These are phyloP conservation scores for Eretmochelys imbricata DNA, from an alignment of 2,113 vertebrate species.

Conservation along the genomic window DNA sequence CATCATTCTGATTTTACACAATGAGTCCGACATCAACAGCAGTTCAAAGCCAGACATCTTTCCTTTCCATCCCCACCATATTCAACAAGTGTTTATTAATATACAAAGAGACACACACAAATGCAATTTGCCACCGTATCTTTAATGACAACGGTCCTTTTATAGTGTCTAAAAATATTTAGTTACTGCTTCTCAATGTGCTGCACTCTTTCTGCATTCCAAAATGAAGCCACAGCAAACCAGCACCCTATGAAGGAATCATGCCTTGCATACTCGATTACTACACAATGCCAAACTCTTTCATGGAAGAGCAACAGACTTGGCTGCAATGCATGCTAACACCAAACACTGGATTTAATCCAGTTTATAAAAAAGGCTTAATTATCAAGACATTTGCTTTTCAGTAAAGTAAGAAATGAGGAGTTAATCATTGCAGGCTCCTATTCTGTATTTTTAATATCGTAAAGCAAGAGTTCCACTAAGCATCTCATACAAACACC, in stretches of 20 bases:
- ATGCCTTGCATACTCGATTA: background rate
- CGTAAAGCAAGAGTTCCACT: background rate
- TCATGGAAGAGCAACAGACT: conserved; percentile 20
- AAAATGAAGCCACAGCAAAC: conserved; percentile 12
- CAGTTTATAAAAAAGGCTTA: conserved; percentile 32
- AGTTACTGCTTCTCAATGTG: background rate
- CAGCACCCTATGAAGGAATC: background rate
- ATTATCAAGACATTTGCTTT: conserved; percentile 7
- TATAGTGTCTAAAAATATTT: conserved; percentile 28
- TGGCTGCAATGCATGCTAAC: background rate
- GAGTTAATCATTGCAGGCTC: background rate
- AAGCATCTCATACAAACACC: background rate
- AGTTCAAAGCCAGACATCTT: background rate
- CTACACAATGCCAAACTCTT: background rate
- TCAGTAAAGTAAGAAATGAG: conserved; percentile 15
- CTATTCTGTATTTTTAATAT: conserved; percentile 13
- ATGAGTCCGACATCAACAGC: background rate
- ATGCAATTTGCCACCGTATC: conserved; percentile 11
- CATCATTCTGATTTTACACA: background rate
- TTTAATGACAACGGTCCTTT: conserved; percentile 59
- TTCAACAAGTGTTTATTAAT: background rate
- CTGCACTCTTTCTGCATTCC: background rate
- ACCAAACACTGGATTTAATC: conserved; percentile 28
- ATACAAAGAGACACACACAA: background rate
- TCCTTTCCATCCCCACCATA: background rate